Base-by-base conservation (phyloP, 2,888 invertebrate genomes). In the Choristoneura rosaceana region DNA sequence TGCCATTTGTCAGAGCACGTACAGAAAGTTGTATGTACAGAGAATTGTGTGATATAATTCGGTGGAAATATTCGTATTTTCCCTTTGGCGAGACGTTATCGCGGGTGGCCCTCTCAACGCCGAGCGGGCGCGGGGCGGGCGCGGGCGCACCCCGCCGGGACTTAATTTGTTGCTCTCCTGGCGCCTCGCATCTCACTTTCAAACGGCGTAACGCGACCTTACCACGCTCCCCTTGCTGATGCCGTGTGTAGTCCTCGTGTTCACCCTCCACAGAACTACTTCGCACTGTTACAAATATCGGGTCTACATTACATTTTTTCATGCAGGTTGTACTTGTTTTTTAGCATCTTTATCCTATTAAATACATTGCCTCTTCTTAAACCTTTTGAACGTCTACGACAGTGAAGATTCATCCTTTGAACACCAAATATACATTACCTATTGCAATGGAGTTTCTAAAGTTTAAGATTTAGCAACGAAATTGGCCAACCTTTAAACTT, bases 101-200 rank as follows among this genome's bases (percentile, higher is more conserved):
- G 89, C 87, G 83, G 88, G 87, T 83, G 65, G 87, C 85, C 84
- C 89, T 90, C 89, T 92, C 91, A 90, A 84, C 90, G 88, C 88
- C 83, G 75, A 70, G 76, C 76, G 75, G 76, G 58, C 55, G 68
- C 67, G 66, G 73, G 75, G 80, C 78, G 77, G 76, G 83, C 82
- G 90, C 85, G 89, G 88, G 88, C 84, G 77, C 86, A 86, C 89
- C 91, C 91, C 88, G 88, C 90, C 86, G 93, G 91, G 91, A 90
- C 92, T 92, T 94, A 94, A 94, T 94, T 94, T 94, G 93, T 94
- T 93, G 93, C 93, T 93, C 93, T 93, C 93, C 90, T 91, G 93
- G 91, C 93, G 92, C 93, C 92, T 90, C 90, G 91, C 90, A 89
- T 93, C 93, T 93, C 93, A 91, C 91, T 93, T 93, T 91, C 93